Conservation (phyloP, 1,140 invertebrate species). For the Sminthurides bifidus region DNA sequence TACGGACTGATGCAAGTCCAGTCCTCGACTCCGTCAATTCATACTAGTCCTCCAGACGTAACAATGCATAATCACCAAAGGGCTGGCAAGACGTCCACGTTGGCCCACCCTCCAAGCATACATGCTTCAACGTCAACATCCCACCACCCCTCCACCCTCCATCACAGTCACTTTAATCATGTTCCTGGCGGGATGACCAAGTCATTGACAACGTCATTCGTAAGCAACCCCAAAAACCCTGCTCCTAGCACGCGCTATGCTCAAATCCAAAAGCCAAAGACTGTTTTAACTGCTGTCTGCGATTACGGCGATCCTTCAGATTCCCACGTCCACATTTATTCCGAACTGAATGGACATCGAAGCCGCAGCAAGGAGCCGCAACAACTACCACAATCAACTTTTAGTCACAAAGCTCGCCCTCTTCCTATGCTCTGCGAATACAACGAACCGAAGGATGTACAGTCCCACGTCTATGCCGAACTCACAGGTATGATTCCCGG, state of each 20-base stretch:
- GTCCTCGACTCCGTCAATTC: not conserved
- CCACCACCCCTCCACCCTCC: not conserved
- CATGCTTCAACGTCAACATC: not conserved
- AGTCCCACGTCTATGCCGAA: conserved; percentile 57
- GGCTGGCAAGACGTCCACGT: too few species aligned
- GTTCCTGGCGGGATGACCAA: conserved; percentile 10
- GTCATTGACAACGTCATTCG: conserved; percentile 48
- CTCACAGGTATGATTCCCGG: conserved; percentile 6
- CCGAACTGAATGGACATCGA: conserved; percentile 36
- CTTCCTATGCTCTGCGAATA: conserved; percentile 49
- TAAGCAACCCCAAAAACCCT: conserved; percentile 44
- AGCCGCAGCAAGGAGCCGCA: not conserved
- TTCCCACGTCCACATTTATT: conserved; percentile 39
- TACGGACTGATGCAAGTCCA: conserved; percentile 60
- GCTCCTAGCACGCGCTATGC: conserved; percentile 12
- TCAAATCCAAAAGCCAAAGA: conserved; percentile 28
- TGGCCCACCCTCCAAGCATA: not conserved
- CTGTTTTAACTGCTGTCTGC: conserved; percentile 32
- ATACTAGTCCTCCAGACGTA: conserved; percentile 31
- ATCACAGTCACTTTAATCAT: not conserved
- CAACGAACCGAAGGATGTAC: conserved; percentile 52
- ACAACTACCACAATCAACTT: conserved; percentile 30
- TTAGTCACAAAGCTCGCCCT: conserved; percentile 21
- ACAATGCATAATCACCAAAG: conserved; percentile 28
- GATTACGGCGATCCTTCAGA: conserved; percentile 46